Conservation (phyloP, 2,888 invertebrate genomes). For the Agriopis leucophaearia region DNA sequence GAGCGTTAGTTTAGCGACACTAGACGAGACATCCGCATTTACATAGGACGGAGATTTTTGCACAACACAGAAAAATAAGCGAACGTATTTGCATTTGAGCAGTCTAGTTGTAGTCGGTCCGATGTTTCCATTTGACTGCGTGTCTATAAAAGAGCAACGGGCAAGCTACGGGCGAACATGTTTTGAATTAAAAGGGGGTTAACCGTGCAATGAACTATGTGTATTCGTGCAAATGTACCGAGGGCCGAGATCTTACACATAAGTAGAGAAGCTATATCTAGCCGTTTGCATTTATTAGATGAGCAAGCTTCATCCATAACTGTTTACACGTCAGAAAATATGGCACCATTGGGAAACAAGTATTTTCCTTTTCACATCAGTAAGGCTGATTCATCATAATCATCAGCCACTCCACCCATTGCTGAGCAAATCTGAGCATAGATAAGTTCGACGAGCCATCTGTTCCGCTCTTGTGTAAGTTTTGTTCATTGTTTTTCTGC, state of each 20-base stretch:
- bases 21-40: background rate
- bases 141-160: constrained; percentile 10
- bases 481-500: too few species aligned
- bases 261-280: background rate
- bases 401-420: too few species aligned
- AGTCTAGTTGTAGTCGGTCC: constrained; percentile 6
- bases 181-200: constrained; percentile 23
- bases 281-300: too few species aligned
- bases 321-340: background rate
- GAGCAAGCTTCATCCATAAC: background rate
- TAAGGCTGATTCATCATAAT: too few species aligned
- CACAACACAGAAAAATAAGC: constrained; percentile 16
- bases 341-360: background rate
- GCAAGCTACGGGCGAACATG: constrained; percentile 1
- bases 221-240: background rate
- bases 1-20: background rate
- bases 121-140: constrained; percentile 15
- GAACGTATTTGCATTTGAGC: constrained; percentile 16
- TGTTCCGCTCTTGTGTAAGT: too few species aligned
- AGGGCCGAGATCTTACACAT: background rate
- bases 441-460: too few species aligned
- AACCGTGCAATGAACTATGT: constrained; percentile 18
- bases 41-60: background rate
- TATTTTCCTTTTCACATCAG: background rate
- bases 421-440: too few species aligned